These are phyloP conservation scores for Camarhynchus parvulus DNA, from an alignment of 2,113 vertebrate species.

Conservation along the genomic window DNA sequence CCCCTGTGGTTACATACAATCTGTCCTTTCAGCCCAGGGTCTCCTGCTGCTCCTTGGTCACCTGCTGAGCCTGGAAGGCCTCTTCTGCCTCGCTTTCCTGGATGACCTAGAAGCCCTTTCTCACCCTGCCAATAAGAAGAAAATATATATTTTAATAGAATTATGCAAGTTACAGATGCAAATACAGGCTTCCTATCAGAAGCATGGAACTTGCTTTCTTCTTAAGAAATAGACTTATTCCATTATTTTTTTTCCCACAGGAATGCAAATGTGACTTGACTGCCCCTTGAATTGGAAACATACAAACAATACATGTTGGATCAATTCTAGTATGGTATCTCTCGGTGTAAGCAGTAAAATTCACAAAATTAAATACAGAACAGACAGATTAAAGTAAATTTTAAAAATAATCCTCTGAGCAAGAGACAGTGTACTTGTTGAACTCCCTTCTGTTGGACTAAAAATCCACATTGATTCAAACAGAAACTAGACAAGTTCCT, in stretches of 20 bases:
- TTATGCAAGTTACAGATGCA: background rate
- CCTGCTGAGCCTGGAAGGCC: constrained; percentile 84
- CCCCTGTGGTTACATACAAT: constrained; percentile 76
- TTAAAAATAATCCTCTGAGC: background rate
- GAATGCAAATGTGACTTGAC: background rate
- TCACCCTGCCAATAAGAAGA: constrained; percentile 82
- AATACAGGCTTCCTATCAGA: background rate
- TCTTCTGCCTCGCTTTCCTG: constrained; percentile 83
- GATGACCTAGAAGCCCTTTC: constrained; percentile 84
- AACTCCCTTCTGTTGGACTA: background rate
- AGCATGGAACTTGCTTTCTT: background rate
- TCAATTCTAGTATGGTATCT: background rate
- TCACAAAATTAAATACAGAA: background rate
- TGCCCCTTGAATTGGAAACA: background rate
- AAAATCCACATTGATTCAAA: background rate
- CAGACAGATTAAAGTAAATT: background rate
- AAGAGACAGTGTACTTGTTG: background rate
- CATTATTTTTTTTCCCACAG: background rate
- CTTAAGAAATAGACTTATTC: background rate
- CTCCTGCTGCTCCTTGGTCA: constrained; percentile 88
- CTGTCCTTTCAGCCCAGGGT: constrained; percentile 86
- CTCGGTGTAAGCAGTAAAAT: background rate
- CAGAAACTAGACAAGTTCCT: background rate
- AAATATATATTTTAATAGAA: background rate
- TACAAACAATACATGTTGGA: background rate